These are phyloP conservation scores for Conus betulinus DNA, from an alignment of 1,140 invertebrate species.

Conservation along the genomic window DNA sequence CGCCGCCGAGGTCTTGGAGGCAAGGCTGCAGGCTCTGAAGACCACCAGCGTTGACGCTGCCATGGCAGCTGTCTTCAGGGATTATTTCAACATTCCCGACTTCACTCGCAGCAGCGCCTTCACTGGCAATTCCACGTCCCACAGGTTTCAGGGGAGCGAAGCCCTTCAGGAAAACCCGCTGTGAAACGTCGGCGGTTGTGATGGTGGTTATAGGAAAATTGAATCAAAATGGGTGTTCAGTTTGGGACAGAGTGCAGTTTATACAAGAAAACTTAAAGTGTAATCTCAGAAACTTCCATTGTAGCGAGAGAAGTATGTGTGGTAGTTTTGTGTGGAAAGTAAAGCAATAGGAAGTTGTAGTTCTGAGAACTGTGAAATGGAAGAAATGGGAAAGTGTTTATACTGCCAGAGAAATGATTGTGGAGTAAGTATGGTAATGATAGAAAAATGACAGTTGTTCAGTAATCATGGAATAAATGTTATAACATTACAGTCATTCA, in stretches of 20 bases:
- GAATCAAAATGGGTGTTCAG: neutral
- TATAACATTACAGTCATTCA: no score
- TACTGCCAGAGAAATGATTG: no score
- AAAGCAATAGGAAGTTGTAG: no score
- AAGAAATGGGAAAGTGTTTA: no score
- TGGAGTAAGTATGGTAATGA: no score
- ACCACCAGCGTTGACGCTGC: conserved; percentile 1
- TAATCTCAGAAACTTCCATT: no score
- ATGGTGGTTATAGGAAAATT: neutral
- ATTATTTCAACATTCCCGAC: conserved; percentile 28
- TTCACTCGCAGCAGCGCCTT: neutral
- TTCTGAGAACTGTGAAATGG: no score
- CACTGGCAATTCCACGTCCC: neutral
- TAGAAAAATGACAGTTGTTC: no score
- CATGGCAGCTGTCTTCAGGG: conserved; percentile 13
- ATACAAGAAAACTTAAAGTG: no score
- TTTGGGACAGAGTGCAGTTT: neutral
- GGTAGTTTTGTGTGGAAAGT: no score
- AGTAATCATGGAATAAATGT: no score
- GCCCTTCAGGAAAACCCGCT: neutral
- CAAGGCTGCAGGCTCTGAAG: neutral
- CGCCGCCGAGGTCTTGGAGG: conserved; percentile 28
- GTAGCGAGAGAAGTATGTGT: no score
- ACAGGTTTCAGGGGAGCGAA: neutral
- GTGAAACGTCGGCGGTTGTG: conserved; percentile 17